Base-by-base conservation (phyloP, 2,113 vertebrate genomes). In the Crotalus viridis region DNA sequence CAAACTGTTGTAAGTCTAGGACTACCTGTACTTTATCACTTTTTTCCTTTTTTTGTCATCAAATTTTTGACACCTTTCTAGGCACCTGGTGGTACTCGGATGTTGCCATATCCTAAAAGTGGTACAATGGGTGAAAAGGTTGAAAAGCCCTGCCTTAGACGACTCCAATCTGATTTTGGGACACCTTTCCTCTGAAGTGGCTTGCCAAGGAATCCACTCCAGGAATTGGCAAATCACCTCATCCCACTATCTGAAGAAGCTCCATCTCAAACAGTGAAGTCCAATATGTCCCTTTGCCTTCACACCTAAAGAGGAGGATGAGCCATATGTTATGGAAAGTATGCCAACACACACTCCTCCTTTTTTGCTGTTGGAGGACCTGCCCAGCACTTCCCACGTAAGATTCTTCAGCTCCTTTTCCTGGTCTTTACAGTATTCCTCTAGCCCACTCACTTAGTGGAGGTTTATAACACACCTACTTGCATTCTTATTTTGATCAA, bases 321-420 rank as follows among this genome's bases (percentile, higher is more conserved):
- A n/a, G 64, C 91, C 91, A 89, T 92, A 87, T 57, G 91, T 57
- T 88, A 43, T 24, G 8, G 21, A 21, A 89, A 57, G 89, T 54
- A 89, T 81, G 26, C 89, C 87, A 81, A 69, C 12, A 69, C 28
- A n/a, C 1, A 1, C 26, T 10, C 21, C 33, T 28, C 19, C 13
- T 55, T 56, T 55, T 55, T 74, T 55, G 61, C 3, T 33, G 54
- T 74, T 17, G 12, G 3, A 12, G 4, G 6, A 33, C 1, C 55
- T 87, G 55, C 54, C 55, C 55, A 22, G 28, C 33, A n/a, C 52
- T n/a, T 87, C 87, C 26, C 61, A n/a, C 28, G 10, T 52, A 46
- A 28, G 17, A 5, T 52, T 61, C 57, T 43, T n/a, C 28, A 69
- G 48, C 28, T 61, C 19, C 39, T 28, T 48, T 28, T 33, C 85